Evolutionary conservation across 2,888 invertebrate genomes (phyloP).

Genomic region (Saturnia japonica): DNA sequence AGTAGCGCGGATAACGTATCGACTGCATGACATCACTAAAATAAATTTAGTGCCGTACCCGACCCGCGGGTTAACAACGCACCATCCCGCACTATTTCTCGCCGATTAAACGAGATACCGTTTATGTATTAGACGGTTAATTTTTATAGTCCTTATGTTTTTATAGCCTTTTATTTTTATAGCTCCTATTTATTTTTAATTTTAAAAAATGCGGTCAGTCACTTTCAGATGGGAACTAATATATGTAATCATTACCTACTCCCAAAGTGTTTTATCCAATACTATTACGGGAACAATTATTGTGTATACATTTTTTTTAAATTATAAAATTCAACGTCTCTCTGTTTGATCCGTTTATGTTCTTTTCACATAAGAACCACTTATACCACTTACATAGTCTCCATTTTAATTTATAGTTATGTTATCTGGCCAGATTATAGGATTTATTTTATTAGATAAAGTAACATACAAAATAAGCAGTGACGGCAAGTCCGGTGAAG

Average conservation of each 20-base stretch:
- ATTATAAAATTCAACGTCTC: too few relatives aligned
- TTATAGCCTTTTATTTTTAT: conserved; percentile 15
- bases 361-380: too few relatives aligned
- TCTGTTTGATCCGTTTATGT: too few relatives aligned
- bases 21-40: conserved; percentile 66
- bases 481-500: too few relatives aligned
- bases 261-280: background rate
- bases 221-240: background rate
- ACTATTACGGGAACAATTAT: too few relatives aligned
- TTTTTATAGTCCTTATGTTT: conserved; percentile 17
- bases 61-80: conserved; percentile 68
- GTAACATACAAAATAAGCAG: too few relatives aligned
- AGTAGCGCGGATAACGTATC: conserved; percentile 71
- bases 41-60: conserved; percentile 64
- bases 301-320: too few relatives aligned
- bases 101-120: conserved; percentile 55
- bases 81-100: conserved; percentile 64
- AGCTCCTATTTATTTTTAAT: background rate
- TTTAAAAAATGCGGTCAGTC: background rate
- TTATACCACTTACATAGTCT: too few relatives aligned
- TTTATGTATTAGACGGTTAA: conserved; percentile 41
- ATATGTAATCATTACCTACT: background rate
- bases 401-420: too few relatives aligned
- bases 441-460: too few relatives aligned
- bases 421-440: too few relatives aligned